phyloP scores from a whole-genome alignment of 2,888 invertebrate species.

The Tromatobia lineatoria region DNA sequence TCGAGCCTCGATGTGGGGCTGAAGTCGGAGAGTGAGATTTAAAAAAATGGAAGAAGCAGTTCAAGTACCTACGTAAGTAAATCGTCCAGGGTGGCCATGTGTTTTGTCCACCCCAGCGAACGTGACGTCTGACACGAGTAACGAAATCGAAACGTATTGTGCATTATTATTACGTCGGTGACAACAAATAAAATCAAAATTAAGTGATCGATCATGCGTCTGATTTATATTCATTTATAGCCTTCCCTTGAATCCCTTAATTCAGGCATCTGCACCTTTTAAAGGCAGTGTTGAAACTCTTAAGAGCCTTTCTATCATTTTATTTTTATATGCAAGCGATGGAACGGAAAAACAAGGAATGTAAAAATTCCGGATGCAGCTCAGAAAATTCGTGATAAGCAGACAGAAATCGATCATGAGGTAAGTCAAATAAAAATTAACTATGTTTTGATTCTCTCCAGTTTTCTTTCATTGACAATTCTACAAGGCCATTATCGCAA shows the following conservation, averaged over 20 bases:
- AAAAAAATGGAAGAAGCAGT: conserved; percentile 48
- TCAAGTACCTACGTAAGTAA: conserved; percentile 68
- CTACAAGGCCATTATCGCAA: too few relatives aligned
- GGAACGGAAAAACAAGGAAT: too few relatives aligned
- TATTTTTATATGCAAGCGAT: too few relatives aligned
- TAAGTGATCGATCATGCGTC: conserved; percentile 70
- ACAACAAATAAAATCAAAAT: conserved; percentile 81
- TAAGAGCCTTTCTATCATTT: too few relatives aligned
- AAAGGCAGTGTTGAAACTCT: too few relatives aligned
- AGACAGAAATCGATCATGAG: too few relatives aligned
- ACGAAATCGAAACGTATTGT: conserved; percentile 75
- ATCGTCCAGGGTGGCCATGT: conserved; percentile 60
- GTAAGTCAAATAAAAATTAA: too few relatives aligned
- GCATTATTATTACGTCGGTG: conserved; percentile 76
- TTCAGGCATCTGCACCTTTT: too few relatives aligned
- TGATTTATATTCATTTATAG: neutral
- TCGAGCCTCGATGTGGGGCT: conserved; percentile 29
- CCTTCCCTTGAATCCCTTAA: neutral
- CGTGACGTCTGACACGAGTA: conserved; percentile 66
- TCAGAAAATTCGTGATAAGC: too few relatives aligned
- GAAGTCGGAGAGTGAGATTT: conserved; percentile 38
- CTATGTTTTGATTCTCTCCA: too few relatives aligned
- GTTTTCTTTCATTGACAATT: too few relatives aligned
- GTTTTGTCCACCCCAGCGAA: conserved; percentile 46
- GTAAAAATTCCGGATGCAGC: too few relatives aligned